Conservation (phyloP, 2,797 vertebrate species). For the Paedocypris micromegethes region DNA sequence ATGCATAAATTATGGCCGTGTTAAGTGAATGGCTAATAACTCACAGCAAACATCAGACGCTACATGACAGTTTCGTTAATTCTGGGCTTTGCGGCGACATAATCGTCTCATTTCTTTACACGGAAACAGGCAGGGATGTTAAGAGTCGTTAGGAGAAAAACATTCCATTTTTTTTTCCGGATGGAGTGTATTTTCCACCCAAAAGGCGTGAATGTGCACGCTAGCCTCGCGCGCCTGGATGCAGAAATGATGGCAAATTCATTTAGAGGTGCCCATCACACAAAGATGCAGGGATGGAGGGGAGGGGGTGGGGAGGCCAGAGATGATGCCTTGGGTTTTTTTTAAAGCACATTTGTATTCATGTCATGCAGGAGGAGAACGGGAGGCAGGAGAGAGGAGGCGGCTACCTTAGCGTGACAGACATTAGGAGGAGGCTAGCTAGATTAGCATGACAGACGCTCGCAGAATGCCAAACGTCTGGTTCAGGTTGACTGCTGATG, state of each 20-base stretch:
- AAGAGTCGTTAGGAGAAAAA: constrained; percentile 10
- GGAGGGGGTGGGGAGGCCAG: constrained; percentile 32
- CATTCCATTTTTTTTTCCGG: constrained; percentile 6
- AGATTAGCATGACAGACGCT: constrained; percentile 35
- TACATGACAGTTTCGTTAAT: constrained; percentile 54
- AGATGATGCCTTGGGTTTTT: constrained; percentile 47
- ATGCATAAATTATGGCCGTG: constrained; percentile 54
- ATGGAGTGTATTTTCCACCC: constrained; percentile 41
- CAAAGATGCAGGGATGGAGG: constrained; percentile 29
- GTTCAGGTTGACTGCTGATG: constrained; percentile 25
- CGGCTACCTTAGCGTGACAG: constrained; percentile 33
- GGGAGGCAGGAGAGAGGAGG: constrained; percentile 29
- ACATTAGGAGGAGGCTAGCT: constrained; percentile 28
- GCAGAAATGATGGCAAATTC: constrained; percentile 47
- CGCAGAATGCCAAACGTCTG: constrained; percentile 24
- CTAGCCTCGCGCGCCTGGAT: constrained; percentile 32
- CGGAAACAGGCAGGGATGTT: constrained; percentile 39
- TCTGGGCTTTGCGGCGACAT: constrained; percentile 43
- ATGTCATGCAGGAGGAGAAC: constrained; percentile 42
- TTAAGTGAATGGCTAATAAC: constrained; percentile 49
- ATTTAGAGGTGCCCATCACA: constrained; percentile 50
- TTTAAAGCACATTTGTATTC: constrained; percentile 56
- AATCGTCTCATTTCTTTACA: constrained; percentile 51
- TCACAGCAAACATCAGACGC: constrained; percentile 55
- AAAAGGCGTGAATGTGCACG: constrained; percentile 33